These are phyloP conservation scores for Ophion obscuratus DNA, from an alignment of 2,888 invertebrate genomes.

Conservation along the genomic window DNA sequence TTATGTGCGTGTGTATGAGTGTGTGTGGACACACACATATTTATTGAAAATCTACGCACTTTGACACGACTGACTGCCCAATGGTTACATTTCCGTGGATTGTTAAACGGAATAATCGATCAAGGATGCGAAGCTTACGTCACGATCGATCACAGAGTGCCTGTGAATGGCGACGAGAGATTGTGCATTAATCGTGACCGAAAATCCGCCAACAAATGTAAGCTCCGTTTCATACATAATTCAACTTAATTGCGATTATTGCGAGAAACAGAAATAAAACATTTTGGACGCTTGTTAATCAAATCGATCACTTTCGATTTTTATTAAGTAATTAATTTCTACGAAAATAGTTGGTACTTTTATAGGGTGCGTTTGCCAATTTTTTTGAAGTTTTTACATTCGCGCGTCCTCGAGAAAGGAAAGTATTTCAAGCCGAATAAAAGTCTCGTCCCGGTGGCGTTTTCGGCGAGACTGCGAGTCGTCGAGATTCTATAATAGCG, in stretches of 20 bases:
- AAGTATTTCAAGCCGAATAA: slow-evolving; percentile 1
- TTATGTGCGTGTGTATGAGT: no score
- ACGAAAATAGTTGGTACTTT: neutral
- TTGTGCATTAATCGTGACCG: slow-evolving; percentile 18
- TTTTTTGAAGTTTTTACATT: neutral
- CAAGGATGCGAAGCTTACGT: neutral
- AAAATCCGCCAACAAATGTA: neutral
- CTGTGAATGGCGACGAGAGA: neutral
- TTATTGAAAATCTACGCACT: neutral
- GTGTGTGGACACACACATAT: neutral
- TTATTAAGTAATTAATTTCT: neutral
- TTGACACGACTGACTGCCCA: slow-evolving; percentile 54
- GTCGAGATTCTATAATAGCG: slow-evolving; percentile 57
- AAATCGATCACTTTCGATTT: neutral
- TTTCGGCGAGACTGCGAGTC: slow-evolving; percentile 74
- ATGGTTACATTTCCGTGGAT: slow-evolving; percentile 67
- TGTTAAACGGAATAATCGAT: slow-evolving; percentile 63
- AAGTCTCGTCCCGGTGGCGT: slow-evolving; percentile 68
- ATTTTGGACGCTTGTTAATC: no score
- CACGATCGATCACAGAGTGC: neutral
- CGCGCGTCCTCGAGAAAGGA: neutral
- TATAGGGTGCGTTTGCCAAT: neutral
- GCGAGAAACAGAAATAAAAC: no score
- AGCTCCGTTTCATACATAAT: neutral
- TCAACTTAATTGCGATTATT: neutral